Percentiles rank a stretch among this genome's conserved stretches.
Evolutionary conservation across 2,888 invertebrate species (phyloP).

Genomic region (Pyrochroa serraticornis): DNA sequence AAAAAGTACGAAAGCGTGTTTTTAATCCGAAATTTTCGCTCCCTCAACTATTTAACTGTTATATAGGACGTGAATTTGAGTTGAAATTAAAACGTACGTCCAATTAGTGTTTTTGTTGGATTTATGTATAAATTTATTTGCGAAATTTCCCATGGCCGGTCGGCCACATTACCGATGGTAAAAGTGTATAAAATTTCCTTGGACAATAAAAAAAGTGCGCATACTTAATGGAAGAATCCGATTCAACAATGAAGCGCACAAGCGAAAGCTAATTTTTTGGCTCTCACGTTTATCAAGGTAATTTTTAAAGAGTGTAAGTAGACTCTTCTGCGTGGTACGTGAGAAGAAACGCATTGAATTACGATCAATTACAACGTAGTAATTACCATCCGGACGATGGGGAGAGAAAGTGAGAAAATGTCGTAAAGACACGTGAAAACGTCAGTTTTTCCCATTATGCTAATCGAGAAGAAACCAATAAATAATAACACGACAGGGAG

Average conservation of each 20-base stretch:
- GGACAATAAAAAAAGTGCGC: conserved; percentile 5
- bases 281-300: neutral
- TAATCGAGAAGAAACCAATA: neutral
- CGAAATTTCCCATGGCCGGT: too few species aligned
- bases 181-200: conserved; percentile 16
- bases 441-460: neutral
- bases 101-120: neutral
- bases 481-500: neutral
- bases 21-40: too few species aligned
- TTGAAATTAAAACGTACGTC: too few species aligned
- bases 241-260: conserved; percentile 26
- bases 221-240: too few species aligned
- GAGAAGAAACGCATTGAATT: neutral
- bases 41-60: too few species aligned
- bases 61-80: too few species aligned
- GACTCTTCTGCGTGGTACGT: neutral
- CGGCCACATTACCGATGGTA: neutral
- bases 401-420: too few species aligned
- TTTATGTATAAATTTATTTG: neutral
- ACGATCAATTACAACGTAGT: neutral
- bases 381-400: too few species aligned
- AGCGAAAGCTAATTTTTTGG: conserved; percentile 20
- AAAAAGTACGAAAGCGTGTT: too few species aligned
- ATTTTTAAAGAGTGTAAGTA: neutral
- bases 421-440: too few species aligned